These are phyloP conservation scores for Rhamphomyia laevipes DNA, from an alignment of 2,888 invertebrate genomes.

Conservation along the genomic window DNA sequence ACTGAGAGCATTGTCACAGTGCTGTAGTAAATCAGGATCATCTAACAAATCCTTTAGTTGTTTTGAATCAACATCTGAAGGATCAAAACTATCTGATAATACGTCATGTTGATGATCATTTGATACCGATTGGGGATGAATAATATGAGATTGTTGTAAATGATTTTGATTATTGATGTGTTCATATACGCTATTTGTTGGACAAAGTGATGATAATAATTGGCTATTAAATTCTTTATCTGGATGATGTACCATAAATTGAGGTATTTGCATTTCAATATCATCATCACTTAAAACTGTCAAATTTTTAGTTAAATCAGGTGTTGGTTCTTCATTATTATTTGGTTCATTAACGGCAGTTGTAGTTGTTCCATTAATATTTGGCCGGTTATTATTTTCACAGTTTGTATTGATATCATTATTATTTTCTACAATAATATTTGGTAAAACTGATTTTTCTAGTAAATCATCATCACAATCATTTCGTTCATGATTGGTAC, in stretches of 20 bases:
- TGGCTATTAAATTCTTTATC: conserved; percentile 1
- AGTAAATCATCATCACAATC: conserved; percentile 11
- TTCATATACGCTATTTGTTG: conserved; percentile 28
- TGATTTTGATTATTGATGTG: neutral
- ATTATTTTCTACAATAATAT: neutral
- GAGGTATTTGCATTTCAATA: conserved; percentile 13
- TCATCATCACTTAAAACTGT: conserved; percentile 17
- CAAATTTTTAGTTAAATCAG: conserved; percentile 18
- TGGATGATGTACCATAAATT: conserved; percentile 13
- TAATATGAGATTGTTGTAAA: neutral
- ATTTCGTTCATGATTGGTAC: conserved; percentile 20
- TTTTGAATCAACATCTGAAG: conserved; percentile 29
- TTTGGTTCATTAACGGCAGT: conserved; percentile 4
- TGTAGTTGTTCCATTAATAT: too few species aligned
- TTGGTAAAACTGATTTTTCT: too few species aligned
- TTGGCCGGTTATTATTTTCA: too few species aligned
- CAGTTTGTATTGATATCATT: neutral
- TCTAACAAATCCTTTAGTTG: conserved; percentile 34
- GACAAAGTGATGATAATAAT: conserved; percentile 22
- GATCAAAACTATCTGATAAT: conserved; percentile 17
- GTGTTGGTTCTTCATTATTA: conserved; percentile 16
- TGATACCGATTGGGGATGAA: conserved; percentile 1
- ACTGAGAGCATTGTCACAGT: conserved; percentile 37
- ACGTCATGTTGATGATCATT: conserved; percentile 9
- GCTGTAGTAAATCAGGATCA: conserved; percentile 31